These are phyloP conservation scores for Cyanoramphus novaezelandiae DNA, from an alignment of 2,113 vertebrate genomes.

Conservation along the genomic window DNA sequence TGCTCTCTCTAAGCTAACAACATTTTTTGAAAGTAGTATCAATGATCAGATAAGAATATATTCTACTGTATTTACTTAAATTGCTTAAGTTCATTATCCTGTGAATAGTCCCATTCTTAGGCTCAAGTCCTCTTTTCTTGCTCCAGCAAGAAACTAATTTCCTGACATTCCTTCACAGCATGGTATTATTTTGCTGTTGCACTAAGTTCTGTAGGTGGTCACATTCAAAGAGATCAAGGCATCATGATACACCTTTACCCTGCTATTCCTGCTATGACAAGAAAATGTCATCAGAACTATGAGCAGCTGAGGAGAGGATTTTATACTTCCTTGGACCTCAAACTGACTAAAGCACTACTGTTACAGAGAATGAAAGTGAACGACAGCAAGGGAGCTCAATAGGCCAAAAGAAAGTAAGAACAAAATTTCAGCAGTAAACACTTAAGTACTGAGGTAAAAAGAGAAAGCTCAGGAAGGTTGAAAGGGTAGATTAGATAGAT, in stretches of 20 bases:
- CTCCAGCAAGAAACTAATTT: not conserved
- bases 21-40: not conserved
- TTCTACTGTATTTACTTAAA: not conserved
- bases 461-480: not conserved
- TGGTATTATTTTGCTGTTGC: accelerated
- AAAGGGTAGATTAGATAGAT: not conserved
- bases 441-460: not conserved
- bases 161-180: not conserved
- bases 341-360: not conserved
- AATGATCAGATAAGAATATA: not conserved
- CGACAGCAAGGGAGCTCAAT: not conserved
- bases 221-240: not conserved
- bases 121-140: not conserved
- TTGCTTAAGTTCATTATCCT: not conserved
- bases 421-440: not conserved
- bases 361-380: not conserved
- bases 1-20: not conserved
- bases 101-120: not conserved
- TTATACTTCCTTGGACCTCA: not conserved
- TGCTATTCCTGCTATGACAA: not conserved
- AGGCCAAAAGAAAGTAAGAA: not conserved
- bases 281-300: not conserved
- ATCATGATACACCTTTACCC: not conserved
- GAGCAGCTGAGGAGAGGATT: not conserved
- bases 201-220: not conserved